These are phyloP conservation scores for Smittia aterrima DNA, from an alignment of 2,888 invertebrate genomes.

Conservation along the genomic window DNA sequence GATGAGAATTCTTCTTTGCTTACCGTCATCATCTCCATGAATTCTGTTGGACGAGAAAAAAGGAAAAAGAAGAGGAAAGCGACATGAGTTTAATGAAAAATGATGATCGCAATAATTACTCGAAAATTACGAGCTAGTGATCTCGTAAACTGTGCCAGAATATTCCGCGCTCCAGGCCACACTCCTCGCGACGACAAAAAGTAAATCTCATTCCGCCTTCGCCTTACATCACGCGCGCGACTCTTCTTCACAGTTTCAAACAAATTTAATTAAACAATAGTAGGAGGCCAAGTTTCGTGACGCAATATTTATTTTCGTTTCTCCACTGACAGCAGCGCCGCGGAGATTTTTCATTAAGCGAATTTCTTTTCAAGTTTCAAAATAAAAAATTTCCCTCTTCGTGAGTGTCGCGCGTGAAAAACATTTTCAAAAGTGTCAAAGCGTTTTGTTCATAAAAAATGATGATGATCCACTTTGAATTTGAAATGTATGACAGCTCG, in stretches of 20 bases:
- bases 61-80: slow-evolving; percentile 2
- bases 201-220: not conserved
- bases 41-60: slow-evolving; percentile 26
- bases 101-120: slow-evolving; percentile 39
- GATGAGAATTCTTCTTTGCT: not conserved
- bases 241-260: not conserved
- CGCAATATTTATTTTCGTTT: slow-evolving; percentile 35
- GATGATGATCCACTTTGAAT: slow-evolving; percentile 34
- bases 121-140: slow-evolving; percentile 37
- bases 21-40: slow-evolving; percentile 42
- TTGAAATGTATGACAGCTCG: slow-evolving; percentile 22
- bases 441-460: slow-evolving; percentile 9
- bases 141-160: slow-evolving; percentile 5
- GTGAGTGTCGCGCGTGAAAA: not conserved
- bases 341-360: slow-evolving; percentile 13
- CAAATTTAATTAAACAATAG: slow-evolving; percentile 28
- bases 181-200: no score
- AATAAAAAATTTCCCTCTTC: not conserved
- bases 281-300: slow-evolving; percentile 10
- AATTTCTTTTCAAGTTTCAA: not conserved
- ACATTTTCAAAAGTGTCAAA: slow-evolving; percentile 26
- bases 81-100: slow-evolving; percentile 34
- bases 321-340: not conserved
- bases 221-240: no score
- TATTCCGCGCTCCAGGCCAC: not conserved